Evolutionary conservation across 2,888 invertebrate species (phyloP).

Genomic region (Hololepta plana): DNA sequence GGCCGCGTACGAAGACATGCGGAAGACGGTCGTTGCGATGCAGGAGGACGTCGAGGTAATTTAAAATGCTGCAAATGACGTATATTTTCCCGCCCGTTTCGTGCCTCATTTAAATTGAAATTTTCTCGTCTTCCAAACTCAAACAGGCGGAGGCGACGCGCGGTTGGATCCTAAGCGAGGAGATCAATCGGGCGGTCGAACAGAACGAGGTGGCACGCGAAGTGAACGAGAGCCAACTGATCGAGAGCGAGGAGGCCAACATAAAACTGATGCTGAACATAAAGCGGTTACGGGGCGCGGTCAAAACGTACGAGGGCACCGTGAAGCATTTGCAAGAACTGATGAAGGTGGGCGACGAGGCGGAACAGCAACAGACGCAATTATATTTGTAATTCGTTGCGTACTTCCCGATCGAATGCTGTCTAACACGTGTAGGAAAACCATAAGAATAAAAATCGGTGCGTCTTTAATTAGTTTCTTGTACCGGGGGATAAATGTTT

Average conservation of each 20-base stretch:
- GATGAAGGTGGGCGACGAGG: no score
- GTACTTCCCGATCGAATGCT: no score
- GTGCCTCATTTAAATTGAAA: neutral
- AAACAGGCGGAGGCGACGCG: conserved; percentile 23
- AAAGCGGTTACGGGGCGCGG: conserved; percentile 17
- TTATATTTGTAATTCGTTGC: no score
- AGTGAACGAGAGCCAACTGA: conserved; percentile 20
- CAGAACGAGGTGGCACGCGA: conserved; percentile 20
- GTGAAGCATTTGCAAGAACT: conserved; percentile 17
- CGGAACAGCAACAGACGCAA: no score
- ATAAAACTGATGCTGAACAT: conserved; percentile 23
- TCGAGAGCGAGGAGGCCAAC: conserved; percentile 21
- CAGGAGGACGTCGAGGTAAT: conserved; percentile 23
- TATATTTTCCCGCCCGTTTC: no score
- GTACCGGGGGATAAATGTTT: no score
- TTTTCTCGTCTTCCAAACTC: conserved; percentile 10
- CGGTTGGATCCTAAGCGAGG: conserved; percentile 21
- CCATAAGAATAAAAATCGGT: no score
- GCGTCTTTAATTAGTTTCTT: no score
- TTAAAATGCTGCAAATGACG: no score
- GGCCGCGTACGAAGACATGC: conserved; percentile 23
- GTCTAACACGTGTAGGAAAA: no score
- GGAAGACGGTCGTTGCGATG: conserved; percentile 19
- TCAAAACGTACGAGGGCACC: conserved; percentile 18
- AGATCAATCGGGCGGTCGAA: conserved; percentile 21